phyloP scores from a whole-genome alignment of 1,140 invertebrate genomes.

The Doryteuthis pealeii region DNA sequence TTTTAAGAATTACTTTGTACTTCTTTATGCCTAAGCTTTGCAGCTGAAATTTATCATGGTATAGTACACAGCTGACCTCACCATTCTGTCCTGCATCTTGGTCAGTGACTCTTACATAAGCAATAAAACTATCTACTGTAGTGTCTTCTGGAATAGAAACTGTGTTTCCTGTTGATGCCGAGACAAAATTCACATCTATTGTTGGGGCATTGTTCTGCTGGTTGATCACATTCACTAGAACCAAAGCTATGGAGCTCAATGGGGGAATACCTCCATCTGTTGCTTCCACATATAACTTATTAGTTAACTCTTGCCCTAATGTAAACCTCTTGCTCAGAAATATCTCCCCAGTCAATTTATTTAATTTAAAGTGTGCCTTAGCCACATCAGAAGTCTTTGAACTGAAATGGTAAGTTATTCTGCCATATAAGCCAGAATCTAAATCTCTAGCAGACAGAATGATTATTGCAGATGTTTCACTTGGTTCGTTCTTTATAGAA shows the following conservation, averaged over 20 bases:
- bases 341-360: slow-evolving; percentile 48
- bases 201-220: slow-evolving; percentile 46
- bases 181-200: slow-evolving; percentile 26
- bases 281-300: slow-evolving; percentile 75
- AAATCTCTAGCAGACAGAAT: slow-evolving; percentile 37
- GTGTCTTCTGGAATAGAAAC: slow-evolving; percentile 40
- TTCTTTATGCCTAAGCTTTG: slow-evolving; percentile 10
- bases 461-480: slow-evolving; percentile 34
- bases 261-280: too few relatives aligned
- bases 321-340: slow-evolving; percentile 74
- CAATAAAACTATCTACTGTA: slow-evolving; percentile 39
- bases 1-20: slow-evolving; percentile 38
- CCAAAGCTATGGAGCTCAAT: slow-evolving; percentile 23
- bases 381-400: not conserved
- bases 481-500: too few relatives aligned
- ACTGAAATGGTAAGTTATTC: too few relatives aligned
- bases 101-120: slow-evolving; percentile 48
- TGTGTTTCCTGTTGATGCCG: slow-evolving; percentile 21
- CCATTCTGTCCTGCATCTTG: slow-evolving; percentile 46
- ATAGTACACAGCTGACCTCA: slow-evolving; percentile 39
- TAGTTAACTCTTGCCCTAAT: slow-evolving; percentile 85
- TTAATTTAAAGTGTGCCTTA: slow-evolving; percentile 45
- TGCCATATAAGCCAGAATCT: slow-evolving; percentile 36
- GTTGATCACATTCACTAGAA: slow-evolving; percentile 45
- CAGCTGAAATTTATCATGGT: slow-evolving; percentile 31